Conservation (phyloP, 2,888 invertebrate species). For the Euproctis similis region DNA sequence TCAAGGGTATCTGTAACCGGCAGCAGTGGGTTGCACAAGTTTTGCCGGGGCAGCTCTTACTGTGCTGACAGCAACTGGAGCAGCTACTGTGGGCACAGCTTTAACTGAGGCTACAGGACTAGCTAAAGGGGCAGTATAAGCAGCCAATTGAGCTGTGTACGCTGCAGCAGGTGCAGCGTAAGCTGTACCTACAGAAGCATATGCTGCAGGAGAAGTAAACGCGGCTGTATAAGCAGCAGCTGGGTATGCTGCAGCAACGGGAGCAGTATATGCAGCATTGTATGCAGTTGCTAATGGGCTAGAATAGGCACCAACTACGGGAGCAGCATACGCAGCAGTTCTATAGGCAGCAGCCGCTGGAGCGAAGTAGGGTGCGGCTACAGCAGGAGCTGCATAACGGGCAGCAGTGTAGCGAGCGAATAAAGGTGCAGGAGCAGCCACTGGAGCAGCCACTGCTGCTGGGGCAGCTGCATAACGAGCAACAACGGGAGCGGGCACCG, state of each 20-base stretch:
- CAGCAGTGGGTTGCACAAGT: slow-evolving; percentile 65
- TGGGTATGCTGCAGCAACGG: slow-evolving; percentile 13
- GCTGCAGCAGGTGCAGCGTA: slow-evolving; percentile 22
- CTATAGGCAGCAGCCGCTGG: slow-evolving; percentile 23
- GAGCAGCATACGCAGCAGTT: slow-evolving; percentile 8
- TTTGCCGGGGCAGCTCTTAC: slow-evolving; percentile 80
- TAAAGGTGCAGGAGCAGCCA: slow-evolving; percentile 25
- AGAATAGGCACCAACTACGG: slow-evolving; percentile 14
- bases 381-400: slow-evolving; percentile 26
- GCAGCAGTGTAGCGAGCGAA: slow-evolving; percentile 25
- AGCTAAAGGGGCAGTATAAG: slow-evolving; percentile 11
- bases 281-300: slow-evolving; percentile 5
- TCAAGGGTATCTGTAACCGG: slow-evolving; percentile 62
- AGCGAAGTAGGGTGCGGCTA: slow-evolving; percentile 18
- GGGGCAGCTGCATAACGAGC: slow-evolving; percentile 36
- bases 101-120: slow-evolving; percentile 20
- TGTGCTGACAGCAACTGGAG: slow-evolving; percentile 74
- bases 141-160: slow-evolving; percentile 10
- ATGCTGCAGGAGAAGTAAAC: slow-evolving; percentile 10
- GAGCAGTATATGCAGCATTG: slow-evolving; percentile 14
- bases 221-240: slow-evolving; percentile 12
- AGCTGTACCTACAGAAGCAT: slow-evolving; percentile 9
- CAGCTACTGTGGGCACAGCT: slow-evolving; percentile 62
- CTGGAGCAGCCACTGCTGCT: slow-evolving; percentile 21
- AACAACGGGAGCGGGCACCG: slow-evolving; percentile 41